Base-by-base conservation (phyloP, 2,113 vertebrate species). In the Corythaixoides concolor region DNA sequence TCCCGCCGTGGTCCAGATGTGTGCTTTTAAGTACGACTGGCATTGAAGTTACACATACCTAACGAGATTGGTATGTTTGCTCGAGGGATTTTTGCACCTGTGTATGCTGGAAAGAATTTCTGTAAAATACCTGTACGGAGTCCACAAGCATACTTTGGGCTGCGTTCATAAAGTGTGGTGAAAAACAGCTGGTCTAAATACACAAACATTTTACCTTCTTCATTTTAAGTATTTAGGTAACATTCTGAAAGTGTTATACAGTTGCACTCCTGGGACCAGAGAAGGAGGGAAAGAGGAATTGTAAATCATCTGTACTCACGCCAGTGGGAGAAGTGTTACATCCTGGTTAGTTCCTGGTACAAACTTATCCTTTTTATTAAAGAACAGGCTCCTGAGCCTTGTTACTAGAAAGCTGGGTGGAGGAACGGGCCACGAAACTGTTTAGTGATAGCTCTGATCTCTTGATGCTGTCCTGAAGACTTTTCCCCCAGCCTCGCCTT, bases 11-110 rank as follows among this genome's bases (percentile, higher is more conserved):
- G 70, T 81, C 96, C 98, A 98, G 98, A 98, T 98, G 98, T 97
- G 97, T 60, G 55, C 95, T 64, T 86, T 84, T 60, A 74, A 90
- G 95, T 75, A 16, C 89, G 35, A 75, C 96, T 97, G 95, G 96
- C 96, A 89, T 8, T 77, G 76, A 88, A 85, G 88, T 84, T n/a
- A 17, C 94, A 94, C 96, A 67, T 97, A 97, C 97, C 96, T 97
- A 85, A 97, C 63, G 21, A 6, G 6, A 74, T 96, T 43, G 94
- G 96, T 96, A 95, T 97, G 97, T 92, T 92, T 90, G 97, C 97
- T 93, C 60, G 10, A 82, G 95, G 97, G 93, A 23, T 18, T 23
- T 60, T 28, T 96, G 95, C 97, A 98, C 98, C 98, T 98, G 98
- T 94, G 96, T 95, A 63, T 60, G 78, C 96, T 86, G 93, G 93